Base-by-base conservation (phyloP, 2,113 vertebrate genomes). In the Aldabrachelys gigantea region DNA sequence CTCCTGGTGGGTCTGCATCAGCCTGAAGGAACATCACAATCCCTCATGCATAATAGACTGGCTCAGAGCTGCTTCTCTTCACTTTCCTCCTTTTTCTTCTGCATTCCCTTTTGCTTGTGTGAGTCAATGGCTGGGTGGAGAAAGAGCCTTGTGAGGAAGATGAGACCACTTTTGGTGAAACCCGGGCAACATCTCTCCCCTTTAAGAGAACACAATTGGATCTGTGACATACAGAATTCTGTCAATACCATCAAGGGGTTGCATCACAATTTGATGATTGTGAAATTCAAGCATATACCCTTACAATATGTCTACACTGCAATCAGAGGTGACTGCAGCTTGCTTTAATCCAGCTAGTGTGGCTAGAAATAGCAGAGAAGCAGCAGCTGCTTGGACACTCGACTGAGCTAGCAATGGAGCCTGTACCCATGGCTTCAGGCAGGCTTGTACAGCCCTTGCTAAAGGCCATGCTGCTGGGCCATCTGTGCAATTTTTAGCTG, bases 1-100 rank as follows among this genome's bases (percentile, higher is more conserved):
- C 16, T 47, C 75, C 75, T 47, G 41, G 41, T 10, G 13, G 38
- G 14, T 44, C 22, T 76, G 72, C 5, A 81, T 89, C 94, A 88
- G 90, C 95, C 96, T 81, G 88, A 94, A 96, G 85, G 87, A 53
- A 53, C 54, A 21, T 89, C 86, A 88, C 13, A 0, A 85, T 83
- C 93, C 57, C 83, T 29, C 94, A 57, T 78, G 80, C 83, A 24
- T 95, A 90, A 92, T 88, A 90, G 87, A 93, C 91, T 92, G 50
- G 2, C 56, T 38, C 91, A 88, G 90, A 44, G 35, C 13, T 82
- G 53, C 84, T 94, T 92, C 88, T 87, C 5, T 4, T 92, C 85
- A 65, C 2, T 2, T 44, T 25, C 82, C 14, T 92, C 65, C 65
- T 92, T 2, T 10, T 84, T 1, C 83, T 89, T 82, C 84, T 88